A percentile compares a stretch with the other conserved stretches of the same genome.
Evolutionary conservation across 2,113 vertebrate species (phyloP).

Genomic region (Elanus axillaris): DNA sequence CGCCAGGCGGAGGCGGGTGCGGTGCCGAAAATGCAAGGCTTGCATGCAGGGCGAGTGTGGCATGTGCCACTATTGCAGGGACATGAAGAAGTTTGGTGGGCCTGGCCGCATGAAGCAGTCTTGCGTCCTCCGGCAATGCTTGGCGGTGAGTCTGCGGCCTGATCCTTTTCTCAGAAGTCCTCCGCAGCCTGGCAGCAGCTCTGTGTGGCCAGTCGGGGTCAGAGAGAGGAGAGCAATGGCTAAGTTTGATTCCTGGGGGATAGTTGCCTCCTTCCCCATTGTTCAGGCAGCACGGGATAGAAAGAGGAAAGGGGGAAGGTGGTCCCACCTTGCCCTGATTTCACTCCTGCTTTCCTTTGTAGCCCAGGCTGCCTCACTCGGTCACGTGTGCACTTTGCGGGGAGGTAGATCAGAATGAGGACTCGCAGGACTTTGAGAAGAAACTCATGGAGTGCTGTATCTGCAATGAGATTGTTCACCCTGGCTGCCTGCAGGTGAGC

Average conservation of each 20-base stretch:
- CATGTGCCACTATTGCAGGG: constrained; percentile 89
- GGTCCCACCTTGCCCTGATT: not conserved
- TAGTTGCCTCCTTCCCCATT: not conserved
- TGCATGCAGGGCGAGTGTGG: constrained; percentile 91
- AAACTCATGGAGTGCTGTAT: constrained; percentile 98
- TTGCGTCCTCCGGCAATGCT: constrained; percentile 89
- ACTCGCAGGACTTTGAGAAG: constrained; percentile 82
- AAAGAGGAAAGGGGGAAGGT: not conserved
- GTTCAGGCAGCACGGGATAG: not conserved
- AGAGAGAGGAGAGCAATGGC: not conserved
- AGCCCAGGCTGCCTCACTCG: constrained; percentile 93
- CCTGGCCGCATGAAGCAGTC: constrained; percentile 94
- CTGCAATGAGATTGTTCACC: constrained; percentile 92
- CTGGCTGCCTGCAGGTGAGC: constrained; percentile 88
- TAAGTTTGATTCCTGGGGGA: not conserved
- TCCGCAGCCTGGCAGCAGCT: not conserved
- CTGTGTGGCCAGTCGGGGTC: not conserved
- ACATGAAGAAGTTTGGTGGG: constrained; percentile 95
- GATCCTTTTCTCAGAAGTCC: not conserved
- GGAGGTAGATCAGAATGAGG: constrained; percentile 89
- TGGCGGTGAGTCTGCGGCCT: constrained; percentile 78
- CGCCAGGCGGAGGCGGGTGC: constrained; percentile 84
- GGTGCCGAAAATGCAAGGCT: constrained; percentile 90
- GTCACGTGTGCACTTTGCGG: constrained; percentile 91
- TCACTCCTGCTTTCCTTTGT: constrained; percentile 50